Percentiles rank a stretch among this genome's conserved stretches.
These are phyloP conservation scores for Drosophila algonquin DNA, from an alignment of 2,888 invertebrate species.

Conservation along the genomic window DNA sequence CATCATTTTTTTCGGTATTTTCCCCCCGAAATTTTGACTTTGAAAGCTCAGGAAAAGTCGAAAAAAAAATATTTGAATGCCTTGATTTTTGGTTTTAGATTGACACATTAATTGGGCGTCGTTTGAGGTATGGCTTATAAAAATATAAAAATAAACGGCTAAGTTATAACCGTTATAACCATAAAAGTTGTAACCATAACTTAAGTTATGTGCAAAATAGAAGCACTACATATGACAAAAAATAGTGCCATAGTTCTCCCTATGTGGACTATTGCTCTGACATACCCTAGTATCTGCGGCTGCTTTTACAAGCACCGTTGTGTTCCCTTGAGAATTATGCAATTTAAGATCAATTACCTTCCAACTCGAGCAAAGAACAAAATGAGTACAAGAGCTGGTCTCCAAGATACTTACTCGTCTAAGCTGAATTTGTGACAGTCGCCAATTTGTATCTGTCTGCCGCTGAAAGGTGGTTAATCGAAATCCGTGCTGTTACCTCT, in stretches of 20 bases:
- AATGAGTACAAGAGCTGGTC: neutral
- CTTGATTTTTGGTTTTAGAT: no score
- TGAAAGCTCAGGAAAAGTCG: no score
- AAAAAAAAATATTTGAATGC: no score
- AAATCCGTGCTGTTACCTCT: constrained; percentile 41
- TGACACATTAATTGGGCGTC: no score
- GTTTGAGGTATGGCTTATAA: no score
- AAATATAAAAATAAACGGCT: no score
- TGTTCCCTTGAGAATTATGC: constrained; percentile 34
- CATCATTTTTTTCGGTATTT: no score
- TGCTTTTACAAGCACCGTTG: constrained; percentile 5
- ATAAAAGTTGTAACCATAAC: no score
- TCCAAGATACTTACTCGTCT: constrained; percentile 5
- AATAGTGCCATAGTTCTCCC: neutral
- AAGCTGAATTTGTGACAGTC: constrained; percentile 39
- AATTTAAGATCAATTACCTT: constrained; percentile 47
- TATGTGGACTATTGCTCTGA: neutral
- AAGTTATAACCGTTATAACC: no score
- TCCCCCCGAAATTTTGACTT: no score
- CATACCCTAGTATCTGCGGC: neutral
- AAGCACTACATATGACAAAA: no score
- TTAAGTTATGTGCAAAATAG: no score
- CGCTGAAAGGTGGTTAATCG: constrained; percentile 26
- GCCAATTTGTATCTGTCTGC: constrained; percentile 25
- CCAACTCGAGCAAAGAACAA: neutral